Evolutionary conservation across 2,888 invertebrate species (phyloP), one percentile per base, ranked within the genome.

Genomic region (Cinara cedri): DNA sequence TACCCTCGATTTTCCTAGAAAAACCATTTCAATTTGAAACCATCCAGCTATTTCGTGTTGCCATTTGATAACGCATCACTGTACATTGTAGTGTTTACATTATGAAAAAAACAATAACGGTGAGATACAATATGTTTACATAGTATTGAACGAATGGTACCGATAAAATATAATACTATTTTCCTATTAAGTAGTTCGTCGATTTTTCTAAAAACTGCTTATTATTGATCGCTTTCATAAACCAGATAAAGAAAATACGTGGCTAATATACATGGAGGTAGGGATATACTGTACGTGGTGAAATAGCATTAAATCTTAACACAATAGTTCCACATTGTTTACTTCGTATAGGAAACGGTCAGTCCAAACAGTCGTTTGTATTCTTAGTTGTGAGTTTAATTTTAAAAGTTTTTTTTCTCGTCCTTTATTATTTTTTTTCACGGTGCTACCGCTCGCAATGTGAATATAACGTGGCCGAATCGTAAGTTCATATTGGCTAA

Each of bases 301-400:
- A 74, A 63, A 74, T 74, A 54, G 74, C 51, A 74, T 74, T 72
- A 72, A 62, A 72, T 62, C 62, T 26, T 26, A 42, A 63, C 74
- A 54, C 60, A 42, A 55, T 21, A 24, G 19, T 11, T 9, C 34
- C 11, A 19, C 63, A 74, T 63, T 74, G 51, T 74, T 74, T 74
- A 51, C 19, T 63, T 8, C 51, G 16, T 16, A 34, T 34, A 42
- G 21, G 16, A 51, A 51, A 51, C 13, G 51, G 63, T 74, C 63
- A 19, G 51, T 63, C 51, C 63, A 34, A 34, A 72, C 46, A 16
- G 34, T 34, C 14, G 62, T 72, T 72, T 16, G 49, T 72, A 62
- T 63, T 42, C 63, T 49, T 26, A 51, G 63, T 11, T 16, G 51
- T 21, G 42, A 42, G 34, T 42, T 74, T 63, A 63, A 54, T 51